A percentile compares a stretch with the other conserved stretches of the same genome.
Conservation (phyloP, 2,888 invertebrate genomes). For the Pandemis corylana region DNA sequence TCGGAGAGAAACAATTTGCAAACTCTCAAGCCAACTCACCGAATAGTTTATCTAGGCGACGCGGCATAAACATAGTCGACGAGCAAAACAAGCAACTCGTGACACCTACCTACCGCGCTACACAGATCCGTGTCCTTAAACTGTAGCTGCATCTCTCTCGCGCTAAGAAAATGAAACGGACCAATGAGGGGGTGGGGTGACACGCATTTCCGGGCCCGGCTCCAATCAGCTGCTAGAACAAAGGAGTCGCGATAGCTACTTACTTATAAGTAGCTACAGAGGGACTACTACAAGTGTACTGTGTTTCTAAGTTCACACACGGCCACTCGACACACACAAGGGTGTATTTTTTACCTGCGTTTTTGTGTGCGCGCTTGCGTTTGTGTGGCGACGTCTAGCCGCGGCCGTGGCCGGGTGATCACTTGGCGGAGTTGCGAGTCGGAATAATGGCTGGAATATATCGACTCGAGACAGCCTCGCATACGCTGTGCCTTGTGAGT, state of each 20-base stretch:
- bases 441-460: constrained; percentile 70
- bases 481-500: constrained; percentile 55
- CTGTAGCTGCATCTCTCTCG: constrained; percentile 81
- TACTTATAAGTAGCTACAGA: constrained; percentile 80
- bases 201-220: constrained; percentile 85
- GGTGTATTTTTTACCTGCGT: constrained; percentile 72
- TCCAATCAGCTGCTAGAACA: constrained; percentile 86
- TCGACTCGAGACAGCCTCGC: constrained; percentile 60
- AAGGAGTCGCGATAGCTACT: constrained; percentile 84
- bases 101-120: constrained; percentile 78
- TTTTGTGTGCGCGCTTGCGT: constrained; percentile 73
- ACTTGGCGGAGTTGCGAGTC: constrained; percentile 72
- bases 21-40: constrained; percentile 67
- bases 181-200: constrained; percentile 85
- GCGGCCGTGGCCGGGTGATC: constrained; percentile 56
- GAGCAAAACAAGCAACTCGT: constrained; percentile 71
- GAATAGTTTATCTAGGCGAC: constrained; percentile 79
- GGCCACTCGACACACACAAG: constrained; percentile 64
- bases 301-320: constrained; percentile 67
- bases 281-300: constrained; percentile 72
- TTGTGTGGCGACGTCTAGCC: constrained; percentile 75
- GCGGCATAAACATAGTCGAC: constrained; percentile 69
- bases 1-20: constrained; percentile 71
- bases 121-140: constrained; percentile 80
- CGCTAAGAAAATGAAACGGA: constrained; percentile 85